Conservation (phyloP, 2,113 vertebrate genomes). For the Gymnorhina tibicen region DNA sequence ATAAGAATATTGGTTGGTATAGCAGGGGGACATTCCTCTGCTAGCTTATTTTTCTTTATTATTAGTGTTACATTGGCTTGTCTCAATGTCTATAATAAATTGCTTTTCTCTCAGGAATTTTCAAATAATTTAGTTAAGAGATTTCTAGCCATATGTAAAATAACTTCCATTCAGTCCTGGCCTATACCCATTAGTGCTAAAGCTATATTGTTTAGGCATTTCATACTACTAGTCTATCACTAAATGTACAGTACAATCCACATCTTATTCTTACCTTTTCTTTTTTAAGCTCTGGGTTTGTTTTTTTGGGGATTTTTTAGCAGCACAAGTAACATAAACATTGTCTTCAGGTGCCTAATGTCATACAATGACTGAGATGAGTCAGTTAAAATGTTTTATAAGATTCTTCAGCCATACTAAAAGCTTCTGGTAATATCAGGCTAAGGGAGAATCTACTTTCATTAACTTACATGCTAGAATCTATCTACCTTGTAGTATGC, state of each 20-base stretch:
- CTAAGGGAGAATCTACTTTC: background rate
- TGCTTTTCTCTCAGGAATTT: slow-evolving; percentile 65
- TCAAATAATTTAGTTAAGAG: slow-evolving; percentile 62
- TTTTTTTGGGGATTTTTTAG: background rate
- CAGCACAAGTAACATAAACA: background rate
- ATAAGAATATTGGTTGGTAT: slow-evolving; percentile 43
- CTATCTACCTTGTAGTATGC: background rate
- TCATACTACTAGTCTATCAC: slow-evolving; percentile 6
- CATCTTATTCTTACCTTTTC: background rate
- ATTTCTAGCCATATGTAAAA: slow-evolving; percentile 39
- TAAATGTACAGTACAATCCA: slow-evolving; percentile 36
- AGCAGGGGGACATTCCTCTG: slow-evolving; percentile 38
- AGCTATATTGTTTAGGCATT: slow-evolving; percentile 47
- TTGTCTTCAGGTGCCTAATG: background rate
- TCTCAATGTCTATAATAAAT: slow-evolving; percentile 56
- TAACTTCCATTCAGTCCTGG: slow-evolving; percentile 30
- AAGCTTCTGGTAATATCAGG: background rate
- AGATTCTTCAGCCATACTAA: background rate
- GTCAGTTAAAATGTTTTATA: background rate
- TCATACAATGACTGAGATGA: background rate
- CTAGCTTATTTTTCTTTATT: slow-evolving; percentile 69
- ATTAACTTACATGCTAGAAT: background rate
- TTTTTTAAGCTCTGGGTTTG: background rate
- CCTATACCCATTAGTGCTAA: slow-evolving; percentile 17
- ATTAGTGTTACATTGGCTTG: slow-evolving; percentile 41